Evolutionary conservation across 2,888 invertebrate genomes (phyloP).

Genomic region (Cryptosula pallasiana): DNA sequence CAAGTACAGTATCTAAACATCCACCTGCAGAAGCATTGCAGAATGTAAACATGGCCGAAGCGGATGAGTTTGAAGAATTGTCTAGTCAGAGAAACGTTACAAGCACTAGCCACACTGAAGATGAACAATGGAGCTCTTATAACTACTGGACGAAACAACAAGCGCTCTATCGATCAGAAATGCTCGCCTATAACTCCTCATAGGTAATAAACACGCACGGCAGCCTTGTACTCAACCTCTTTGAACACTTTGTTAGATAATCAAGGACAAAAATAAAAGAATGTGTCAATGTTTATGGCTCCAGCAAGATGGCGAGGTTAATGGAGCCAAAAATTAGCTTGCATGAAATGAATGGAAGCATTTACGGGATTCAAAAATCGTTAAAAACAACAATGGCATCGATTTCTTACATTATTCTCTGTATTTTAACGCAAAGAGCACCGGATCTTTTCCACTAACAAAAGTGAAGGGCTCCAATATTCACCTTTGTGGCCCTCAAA

Average conservation of each 20-base stretch:
- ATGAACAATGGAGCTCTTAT: neutral
- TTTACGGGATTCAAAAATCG: neutral
- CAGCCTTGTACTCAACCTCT: neutral
- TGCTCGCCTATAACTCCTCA: neutral
- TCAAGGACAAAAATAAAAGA: neutral
- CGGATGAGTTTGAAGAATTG: neutral
- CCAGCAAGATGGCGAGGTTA: neutral
- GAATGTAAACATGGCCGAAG: neutral
- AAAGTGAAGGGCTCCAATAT: neutral
- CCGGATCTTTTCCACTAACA: neutral
- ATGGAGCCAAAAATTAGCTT: neutral
- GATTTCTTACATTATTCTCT: too few species aligned
- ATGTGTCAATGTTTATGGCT: neutral
- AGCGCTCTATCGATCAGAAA: neutral
- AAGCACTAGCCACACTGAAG: neutral
- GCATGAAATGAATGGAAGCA: neutral
- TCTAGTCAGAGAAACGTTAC: neutral
- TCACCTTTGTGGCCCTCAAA: neutral
- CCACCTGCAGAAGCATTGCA: neutral
- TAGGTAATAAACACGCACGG: neutral
- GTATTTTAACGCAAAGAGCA: neutral
- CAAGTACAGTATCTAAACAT: neutral
- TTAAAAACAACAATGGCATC: neutral
- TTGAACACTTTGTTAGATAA: neutral
- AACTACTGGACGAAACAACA: neutral